Percentiles rank a stretch among this genome's conserved stretches.
These are phyloP conservation scores for Toxotes chatareus DNA, from an alignment of 2,113 vertebrate species.

Conservation along the genomic window DNA sequence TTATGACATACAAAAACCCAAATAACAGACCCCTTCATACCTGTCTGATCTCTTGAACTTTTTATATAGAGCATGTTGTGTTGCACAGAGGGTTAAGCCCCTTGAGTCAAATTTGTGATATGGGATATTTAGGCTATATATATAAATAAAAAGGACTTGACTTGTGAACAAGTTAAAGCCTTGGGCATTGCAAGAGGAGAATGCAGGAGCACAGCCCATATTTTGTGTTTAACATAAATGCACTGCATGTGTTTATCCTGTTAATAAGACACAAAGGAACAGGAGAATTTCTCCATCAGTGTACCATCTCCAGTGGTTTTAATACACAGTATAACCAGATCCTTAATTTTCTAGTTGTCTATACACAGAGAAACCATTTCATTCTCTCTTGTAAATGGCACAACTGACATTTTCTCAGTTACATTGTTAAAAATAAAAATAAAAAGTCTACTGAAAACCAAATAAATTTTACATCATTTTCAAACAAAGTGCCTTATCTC, in stretches of 20 bases:
- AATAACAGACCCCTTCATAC: too few species aligned
- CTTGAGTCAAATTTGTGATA: not conserved
- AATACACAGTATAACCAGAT: conserved; percentile 20
- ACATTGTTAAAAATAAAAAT: not conserved
- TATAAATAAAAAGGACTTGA: too few species aligned
- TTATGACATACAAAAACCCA: too few species aligned
- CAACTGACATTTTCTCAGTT: conserved; percentile 9
- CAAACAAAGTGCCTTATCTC: conserved; percentile 79
- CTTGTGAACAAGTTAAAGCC: too few species aligned
- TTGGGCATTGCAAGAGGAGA: not conserved
- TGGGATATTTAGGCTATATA: not conserved
- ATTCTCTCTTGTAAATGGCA: conserved; percentile 9
- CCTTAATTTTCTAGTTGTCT: conserved; percentile 15
- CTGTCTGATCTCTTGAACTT: too few species aligned
- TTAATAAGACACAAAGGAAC: not conserved
- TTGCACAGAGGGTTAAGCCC: too few species aligned
- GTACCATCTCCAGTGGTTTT: conserved; percentile 18
- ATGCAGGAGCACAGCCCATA: not conserved
- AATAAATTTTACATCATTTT: conserved; percentile 55
- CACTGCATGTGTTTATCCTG: not conserved
- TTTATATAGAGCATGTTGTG: too few species aligned
- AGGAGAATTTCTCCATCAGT: not conserved
- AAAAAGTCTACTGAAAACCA: conserved; percentile 44
- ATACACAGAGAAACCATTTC: not conserved
- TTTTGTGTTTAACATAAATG: not conserved